Evolutionary conservation across 92 coral and sea anemone species (phyloP).

Genomic region (Heliopora coerulea): DNA sequence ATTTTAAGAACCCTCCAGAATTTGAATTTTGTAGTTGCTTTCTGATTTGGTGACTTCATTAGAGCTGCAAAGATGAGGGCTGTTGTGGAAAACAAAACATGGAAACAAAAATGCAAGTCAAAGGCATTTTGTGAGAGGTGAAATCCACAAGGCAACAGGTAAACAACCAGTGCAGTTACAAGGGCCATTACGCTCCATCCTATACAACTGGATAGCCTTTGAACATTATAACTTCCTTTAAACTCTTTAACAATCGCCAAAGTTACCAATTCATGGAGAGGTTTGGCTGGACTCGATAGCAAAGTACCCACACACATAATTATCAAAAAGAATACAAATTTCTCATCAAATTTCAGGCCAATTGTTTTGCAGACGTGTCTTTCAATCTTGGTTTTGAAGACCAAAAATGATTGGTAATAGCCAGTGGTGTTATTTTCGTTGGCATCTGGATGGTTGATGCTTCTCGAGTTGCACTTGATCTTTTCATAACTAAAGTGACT

Average conservation of each 20-base stretch:
- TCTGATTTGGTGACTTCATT: constrained; percentile 63
- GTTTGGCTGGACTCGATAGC: constrained; percentile 65
- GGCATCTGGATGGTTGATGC: not conserved
- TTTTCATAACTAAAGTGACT: not conserved
- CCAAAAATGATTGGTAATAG: no score
- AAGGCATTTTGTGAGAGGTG: constrained; percentile 64
- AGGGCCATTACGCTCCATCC: constrained; percentile 78
- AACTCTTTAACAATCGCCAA: constrained; percentile 63
- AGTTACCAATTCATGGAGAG: constrained; percentile 64
- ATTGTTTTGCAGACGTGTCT: not conserved
- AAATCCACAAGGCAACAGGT: constrained; percentile 67
- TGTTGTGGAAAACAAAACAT: constrained; percentile 61
- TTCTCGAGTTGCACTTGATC: not conserved
- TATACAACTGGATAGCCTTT: constrained; percentile 59
- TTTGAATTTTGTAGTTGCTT: constrained; percentile 63
- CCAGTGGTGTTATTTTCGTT: not conserved
- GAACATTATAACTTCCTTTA: constrained; percentile 49
- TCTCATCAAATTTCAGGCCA: constrained; percentile 16
- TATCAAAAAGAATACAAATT: constrained; percentile 16
- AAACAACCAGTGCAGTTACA: constrained; percentile 60
- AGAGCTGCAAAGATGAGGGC: constrained; percentile 66
- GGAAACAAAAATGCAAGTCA: constrained; percentile 82
- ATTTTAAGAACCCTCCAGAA: constrained; percentile 64
- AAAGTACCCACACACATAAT: constrained; percentile 16
- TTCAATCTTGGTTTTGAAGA: not conserved